Percentiles rank a stretch among this genome's conserved stretches.
Conservation (phyloP, 2,888 invertebrate genomes). For the Rhogogaster chlorosoma region DNA sequence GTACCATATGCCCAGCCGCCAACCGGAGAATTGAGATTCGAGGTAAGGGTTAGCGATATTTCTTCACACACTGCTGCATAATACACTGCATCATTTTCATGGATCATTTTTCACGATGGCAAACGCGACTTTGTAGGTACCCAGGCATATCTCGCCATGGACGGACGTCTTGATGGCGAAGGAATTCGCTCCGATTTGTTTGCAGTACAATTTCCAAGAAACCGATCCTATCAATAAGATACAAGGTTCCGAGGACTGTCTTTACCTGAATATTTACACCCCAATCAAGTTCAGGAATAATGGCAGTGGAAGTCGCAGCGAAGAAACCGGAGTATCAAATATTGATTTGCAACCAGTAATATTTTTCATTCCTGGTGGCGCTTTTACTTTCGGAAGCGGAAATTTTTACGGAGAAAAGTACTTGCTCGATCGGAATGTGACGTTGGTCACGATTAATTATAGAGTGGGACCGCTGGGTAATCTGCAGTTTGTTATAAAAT, state of each 20-base stretch:
- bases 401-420: slow-evolving; percentile 79
- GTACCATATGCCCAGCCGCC: slow-evolving; percentile 72
- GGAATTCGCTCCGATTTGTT: slow-evolving; percentile 66
- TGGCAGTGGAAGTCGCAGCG: too few relatives aligned
- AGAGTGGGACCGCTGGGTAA: slow-evolving; percentile 84
- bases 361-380: slow-evolving; percentile 63
- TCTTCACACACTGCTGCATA: neutral
- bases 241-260: slow-evolving; percentile 71
- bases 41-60: slow-evolving; percentile 60
- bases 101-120: neutral
- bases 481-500: neutral
- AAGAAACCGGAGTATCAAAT: neutral
- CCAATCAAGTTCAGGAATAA: neutral
- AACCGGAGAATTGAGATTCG: slow-evolving; percentile 68
- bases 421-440: slow-evolving; percentile 82
- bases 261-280: slow-evolving; percentile 72
- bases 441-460: slow-evolving; percentile 85
- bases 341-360: slow-evolving; percentile 57
- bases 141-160: slow-evolving; percentile 66
- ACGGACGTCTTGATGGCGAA: slow-evolving; percentile 68
- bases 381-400: slow-evolving; percentile 82
- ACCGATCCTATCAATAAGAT: slow-evolving; percentile 61
- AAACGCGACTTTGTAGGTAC: slow-evolving; percentile 63
- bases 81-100: neutral
- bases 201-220: slow-evolving; percentile 67